Conservation (phyloP, 2,888 invertebrate genomes). For the Trichogramma evanescens region DNA sequence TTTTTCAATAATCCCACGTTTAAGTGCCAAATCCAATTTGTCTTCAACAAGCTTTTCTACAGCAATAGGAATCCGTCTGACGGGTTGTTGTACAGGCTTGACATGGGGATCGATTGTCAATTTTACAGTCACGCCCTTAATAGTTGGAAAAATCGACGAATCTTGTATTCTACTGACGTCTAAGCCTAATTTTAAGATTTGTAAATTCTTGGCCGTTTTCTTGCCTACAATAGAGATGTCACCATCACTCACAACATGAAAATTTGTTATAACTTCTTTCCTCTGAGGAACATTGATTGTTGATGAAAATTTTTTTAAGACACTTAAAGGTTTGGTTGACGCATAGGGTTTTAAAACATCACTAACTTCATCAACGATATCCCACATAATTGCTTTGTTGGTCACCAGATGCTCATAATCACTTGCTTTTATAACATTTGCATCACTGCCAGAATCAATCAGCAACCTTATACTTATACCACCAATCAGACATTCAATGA, state of each 20-base stretch:
- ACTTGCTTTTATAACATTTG: too few species aligned
- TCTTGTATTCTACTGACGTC: background rate
- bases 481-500: too few species aligned
- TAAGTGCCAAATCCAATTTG: constrained; percentile 1
- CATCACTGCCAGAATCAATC: too few species aligned
- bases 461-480: too few species aligned
- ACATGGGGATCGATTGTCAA: constrained; percentile 28
- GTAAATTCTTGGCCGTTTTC: constrained; percentile 21
- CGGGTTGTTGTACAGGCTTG: constrained; percentile 33
- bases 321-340: too few species aligned
- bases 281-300: too few species aligned
- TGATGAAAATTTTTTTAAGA: too few species aligned
- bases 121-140: constrained; percentile 29
- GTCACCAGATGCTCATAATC: too few species aligned
- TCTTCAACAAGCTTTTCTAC: background rate
- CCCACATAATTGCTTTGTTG: too few species aligned
- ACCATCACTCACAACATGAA: constrained; percentile 20
- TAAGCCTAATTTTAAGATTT: constrained; percentile 24
- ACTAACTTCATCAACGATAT: too few species aligned
- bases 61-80: constrained; percentile 16
- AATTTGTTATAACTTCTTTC: constrained; percentile 14
- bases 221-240: constrained; percentile 24
- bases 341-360: too few species aligned
- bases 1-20: background rate
- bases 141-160: constrained; percentile 25